A percentile compares a stretch with the other conserved stretches of the same genome.
Evolutionary conservation across 2,113 vertebrate genomes (phyloP).

Genomic region (Steatornis caripensis): DNA sequence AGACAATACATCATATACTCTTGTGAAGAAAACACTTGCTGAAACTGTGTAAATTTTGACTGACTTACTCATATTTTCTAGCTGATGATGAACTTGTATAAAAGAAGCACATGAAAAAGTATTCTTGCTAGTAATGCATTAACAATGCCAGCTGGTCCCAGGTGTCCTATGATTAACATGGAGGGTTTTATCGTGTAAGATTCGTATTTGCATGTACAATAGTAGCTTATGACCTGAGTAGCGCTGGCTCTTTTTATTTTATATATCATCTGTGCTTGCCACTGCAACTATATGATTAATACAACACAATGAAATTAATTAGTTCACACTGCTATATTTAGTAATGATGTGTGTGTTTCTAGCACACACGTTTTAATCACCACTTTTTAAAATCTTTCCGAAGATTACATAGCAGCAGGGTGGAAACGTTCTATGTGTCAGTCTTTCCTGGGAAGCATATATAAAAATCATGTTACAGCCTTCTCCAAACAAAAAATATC

Average conservation of each 20-base stretch:
- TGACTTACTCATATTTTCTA: not conserved
- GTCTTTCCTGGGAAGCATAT: not conserved
- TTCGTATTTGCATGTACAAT: not conserved
- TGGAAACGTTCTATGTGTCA: not conserved
- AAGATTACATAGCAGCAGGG: fast-evolving
- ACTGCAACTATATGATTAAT: not conserved
- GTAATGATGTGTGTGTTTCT: not conserved
- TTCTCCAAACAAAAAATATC: not conserved
- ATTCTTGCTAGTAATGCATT: not conserved
- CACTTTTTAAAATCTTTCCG: not conserved
- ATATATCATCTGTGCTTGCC: not conserved
- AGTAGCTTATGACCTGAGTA: not conserved
- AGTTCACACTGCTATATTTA: not conserved
- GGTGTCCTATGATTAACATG: not conserved
- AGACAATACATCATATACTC: not conserved
- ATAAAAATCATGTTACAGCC: not conserved
- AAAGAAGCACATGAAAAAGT: not conserved
- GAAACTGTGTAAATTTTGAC: not conserved
- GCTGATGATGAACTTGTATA: not conserved
- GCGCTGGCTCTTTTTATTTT: not conserved
- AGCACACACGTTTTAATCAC: not conserved
- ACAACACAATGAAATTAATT: not conserved
- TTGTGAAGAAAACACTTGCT: not conserved
- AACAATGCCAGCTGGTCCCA: not conserved
- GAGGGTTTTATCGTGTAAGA: not conserved